phyloP scores from a whole-genome alignment of 2,797 vertebrate genomes.

The Acrossocheilus fasciatus region DNA sequence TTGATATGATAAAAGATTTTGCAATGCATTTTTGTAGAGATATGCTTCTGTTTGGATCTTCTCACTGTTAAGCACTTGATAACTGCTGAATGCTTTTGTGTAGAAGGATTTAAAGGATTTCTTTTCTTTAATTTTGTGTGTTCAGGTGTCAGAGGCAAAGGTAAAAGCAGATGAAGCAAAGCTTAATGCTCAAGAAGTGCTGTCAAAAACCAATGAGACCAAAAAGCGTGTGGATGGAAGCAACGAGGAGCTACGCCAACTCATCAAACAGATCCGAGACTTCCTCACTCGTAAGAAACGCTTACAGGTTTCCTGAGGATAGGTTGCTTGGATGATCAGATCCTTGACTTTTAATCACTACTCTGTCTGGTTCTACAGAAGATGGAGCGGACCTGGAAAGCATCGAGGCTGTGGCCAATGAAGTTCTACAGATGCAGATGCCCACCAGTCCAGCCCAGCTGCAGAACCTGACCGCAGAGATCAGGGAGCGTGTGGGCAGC shows the following conservation, averaged over 20 bases:
- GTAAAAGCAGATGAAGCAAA: conserved; percentile 91
- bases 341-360: not conserved
- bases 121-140: not conserved
- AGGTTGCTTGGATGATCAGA: not conserved
- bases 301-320: not conserved
- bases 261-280: conserved; percentile 93
- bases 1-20: conserved; percentile 47
- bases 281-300: conserved; percentile 88
- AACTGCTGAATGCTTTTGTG: not conserved
- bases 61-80: not conserved
- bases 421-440: conserved; percentile 96
- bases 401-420: conserved; percentile 92
- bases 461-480: conserved; percentile 90
- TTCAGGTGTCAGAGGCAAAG: conserved; percentile 91
- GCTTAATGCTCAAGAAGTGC: conserved; percentile 86
- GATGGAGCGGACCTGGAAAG: conserved; percentile 94
- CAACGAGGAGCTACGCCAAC: conserved; percentile 89
- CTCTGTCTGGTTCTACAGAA: conserved; percentile 76
- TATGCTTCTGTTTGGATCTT: not conserved
- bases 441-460: conserved; percentile 92
- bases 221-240: conserved; percentile 89
- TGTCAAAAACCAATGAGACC: conserved; percentile 90
- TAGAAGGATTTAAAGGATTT: not conserved
- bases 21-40: not conserved
- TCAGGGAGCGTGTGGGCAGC: conserved; percentile 89